Conservation (phyloP, 2,113 vertebrate genomes). For the Aramus guarauna region DNA sequence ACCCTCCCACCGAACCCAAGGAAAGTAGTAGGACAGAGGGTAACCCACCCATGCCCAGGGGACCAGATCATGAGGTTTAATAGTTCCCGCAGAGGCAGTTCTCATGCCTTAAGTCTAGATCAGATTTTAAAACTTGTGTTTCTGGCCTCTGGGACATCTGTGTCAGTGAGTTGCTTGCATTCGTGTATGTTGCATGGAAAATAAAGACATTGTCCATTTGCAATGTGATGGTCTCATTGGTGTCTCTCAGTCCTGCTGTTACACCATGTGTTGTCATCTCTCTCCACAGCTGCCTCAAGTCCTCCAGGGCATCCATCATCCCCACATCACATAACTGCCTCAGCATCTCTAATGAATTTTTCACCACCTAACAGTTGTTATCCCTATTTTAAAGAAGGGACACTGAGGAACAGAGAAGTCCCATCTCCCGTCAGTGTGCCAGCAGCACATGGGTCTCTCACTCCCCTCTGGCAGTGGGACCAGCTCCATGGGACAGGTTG, state of each 20-base stretch:
- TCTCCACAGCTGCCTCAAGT: background rate
- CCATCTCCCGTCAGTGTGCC: too few species aligned
- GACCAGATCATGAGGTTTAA: background rate
- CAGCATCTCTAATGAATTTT: too few species aligned
- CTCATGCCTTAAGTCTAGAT: background rate
- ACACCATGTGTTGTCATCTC: background rate
- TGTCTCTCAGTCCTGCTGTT: background rate
- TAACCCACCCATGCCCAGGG: too few species aligned
- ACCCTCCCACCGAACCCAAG: background rate
- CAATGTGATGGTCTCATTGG: background rate
- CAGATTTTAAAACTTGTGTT: background rate
- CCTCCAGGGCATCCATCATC: background rate
- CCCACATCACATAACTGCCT: too few species aligned
- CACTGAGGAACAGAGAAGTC: too few species aligned
- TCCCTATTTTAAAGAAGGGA: too few species aligned
- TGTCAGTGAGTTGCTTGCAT: background rate
- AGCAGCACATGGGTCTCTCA: too few species aligned
- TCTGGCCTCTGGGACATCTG: background rate
- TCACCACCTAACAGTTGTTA: too few species aligned
- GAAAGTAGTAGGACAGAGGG: background rate
- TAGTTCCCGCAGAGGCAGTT: background rate
- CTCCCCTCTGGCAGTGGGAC: too few species aligned
- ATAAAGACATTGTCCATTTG: background rate
- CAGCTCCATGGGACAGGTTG: too few species aligned
- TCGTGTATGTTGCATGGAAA: background rate